Percentiles rank a stretch among this genome's conserved stretches.
Evolutionary conservation across 1,140 invertebrate species (phyloP).

Genomic region (Ceratosolen fusciceps): DNA sequence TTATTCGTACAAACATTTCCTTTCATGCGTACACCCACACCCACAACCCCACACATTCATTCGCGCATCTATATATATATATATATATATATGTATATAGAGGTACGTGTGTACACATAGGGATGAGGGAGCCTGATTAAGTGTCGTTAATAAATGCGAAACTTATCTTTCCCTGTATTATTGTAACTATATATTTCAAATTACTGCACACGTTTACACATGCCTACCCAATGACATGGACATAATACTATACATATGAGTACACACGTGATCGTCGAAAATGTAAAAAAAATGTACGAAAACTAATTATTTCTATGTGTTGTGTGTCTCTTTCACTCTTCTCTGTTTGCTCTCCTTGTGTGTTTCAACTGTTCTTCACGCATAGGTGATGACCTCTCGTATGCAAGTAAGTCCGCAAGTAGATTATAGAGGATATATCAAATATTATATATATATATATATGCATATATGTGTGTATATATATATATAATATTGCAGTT

Average conservation of each 20-base stretch:
- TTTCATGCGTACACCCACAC: not conserved
- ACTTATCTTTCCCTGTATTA: not conserved
- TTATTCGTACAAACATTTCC: not conserved
- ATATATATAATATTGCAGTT: constrained; percentile 29
- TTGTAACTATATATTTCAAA: not conserved
- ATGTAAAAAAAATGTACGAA: constrained; percentile 51
- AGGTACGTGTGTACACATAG: constrained; percentile 6
- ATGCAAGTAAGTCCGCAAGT: constrained; percentile 67
- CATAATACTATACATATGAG: constrained; percentile 7
- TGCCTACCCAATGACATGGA: not conserved
- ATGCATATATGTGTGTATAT: not conserved
- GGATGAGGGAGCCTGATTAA: no score
- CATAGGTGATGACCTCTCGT: constrained; percentile 70
- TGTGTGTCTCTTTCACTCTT: constrained; percentile 63
- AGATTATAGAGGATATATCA: constrained; percentile 47
- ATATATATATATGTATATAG: constrained; percentile 7
- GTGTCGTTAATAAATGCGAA: constrained; percentile 21
- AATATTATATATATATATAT: constrained; percentile 34
- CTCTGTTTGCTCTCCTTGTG: constrained; percentile 64
- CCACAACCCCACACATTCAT: no score
- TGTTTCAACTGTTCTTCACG: constrained; percentile 40
- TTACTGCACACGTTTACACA: not conserved
- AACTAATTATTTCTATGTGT: constrained; percentile 69
- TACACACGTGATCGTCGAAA: constrained; percentile 26
- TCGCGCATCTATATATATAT: no score